Evolutionary conservation across 1,140 invertebrate genomes (phyloP).

Genomic region (Tachypleus tridentatus): DNA sequence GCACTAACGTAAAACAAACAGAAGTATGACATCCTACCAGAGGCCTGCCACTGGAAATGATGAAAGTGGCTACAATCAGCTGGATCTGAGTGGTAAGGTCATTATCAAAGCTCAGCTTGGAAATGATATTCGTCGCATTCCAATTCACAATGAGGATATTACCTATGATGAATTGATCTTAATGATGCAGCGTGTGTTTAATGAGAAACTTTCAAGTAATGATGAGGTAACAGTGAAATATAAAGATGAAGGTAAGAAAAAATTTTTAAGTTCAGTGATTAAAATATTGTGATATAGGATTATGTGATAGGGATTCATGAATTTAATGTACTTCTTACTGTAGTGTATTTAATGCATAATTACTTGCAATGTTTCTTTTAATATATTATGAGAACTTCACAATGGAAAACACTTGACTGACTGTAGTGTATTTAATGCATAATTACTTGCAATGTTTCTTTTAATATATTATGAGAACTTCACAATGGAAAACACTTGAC

Average conservation of each 20-base stretch:
- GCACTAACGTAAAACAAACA: neutral
- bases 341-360: too few species aligned
- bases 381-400: too few species aligned
- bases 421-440: too few species aligned
- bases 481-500: too few species aligned
- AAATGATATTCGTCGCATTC: slow-evolving; percentile 56
- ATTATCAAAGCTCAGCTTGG: slow-evolving; percentile 51
- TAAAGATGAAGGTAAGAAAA: slow-evolving; percentile 51
- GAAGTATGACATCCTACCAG: neutral
- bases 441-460: too few species aligned
- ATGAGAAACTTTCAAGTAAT: slow-evolving; percentile 47
- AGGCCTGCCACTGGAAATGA: slow-evolving; percentile 3
- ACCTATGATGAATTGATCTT: slow-evolving; percentile 62
- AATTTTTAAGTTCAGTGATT: neutral
- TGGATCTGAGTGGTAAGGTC: slow-evolving; percentile 42
- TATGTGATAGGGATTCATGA: too few species aligned
- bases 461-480: too few species aligned
- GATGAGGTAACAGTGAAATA: slow-evolving; percentile 63
- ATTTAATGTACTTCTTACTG: too few species aligned
- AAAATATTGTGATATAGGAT: neutral
- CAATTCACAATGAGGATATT: slow-evolving; percentile 63
- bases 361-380: too few species aligned
- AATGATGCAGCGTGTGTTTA: slow-evolving; percentile 64
- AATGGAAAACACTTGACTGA: too few species aligned
- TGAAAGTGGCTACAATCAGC: slow-evolving; percentile 20